Conservation (phyloP, 1,140 invertebrate genomes). For the Diuraphis noxia region DNA sequence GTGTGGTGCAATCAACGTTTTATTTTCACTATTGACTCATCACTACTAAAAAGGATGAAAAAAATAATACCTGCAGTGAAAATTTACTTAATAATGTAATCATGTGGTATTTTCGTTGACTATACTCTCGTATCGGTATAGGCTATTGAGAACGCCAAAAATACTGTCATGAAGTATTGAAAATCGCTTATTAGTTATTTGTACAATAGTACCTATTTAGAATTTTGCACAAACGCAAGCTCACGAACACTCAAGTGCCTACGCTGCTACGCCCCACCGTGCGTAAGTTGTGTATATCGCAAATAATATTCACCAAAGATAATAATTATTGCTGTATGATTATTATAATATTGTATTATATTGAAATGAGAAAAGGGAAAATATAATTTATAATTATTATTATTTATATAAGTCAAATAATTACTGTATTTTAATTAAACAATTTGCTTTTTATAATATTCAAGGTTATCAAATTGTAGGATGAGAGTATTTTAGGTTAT, state of each 20-base stretch:
- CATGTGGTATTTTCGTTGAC: not conserved
- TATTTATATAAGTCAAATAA: no score
- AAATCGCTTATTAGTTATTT: no score
- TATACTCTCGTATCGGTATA: not conserved
- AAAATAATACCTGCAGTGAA: not conserved
- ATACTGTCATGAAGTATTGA: not conserved
- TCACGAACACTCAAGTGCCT: not conserved
- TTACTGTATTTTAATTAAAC: not conserved
- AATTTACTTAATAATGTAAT: not conserved
- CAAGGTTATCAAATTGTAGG: not conserved
- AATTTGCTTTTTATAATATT: no score
- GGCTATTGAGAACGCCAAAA: not conserved
- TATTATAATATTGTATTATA: not conserved
- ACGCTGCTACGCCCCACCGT: no score
- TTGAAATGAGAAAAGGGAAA: not conserved
- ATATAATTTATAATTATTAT: no score
- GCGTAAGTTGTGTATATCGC: not conserved
- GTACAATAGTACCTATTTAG: not conserved
- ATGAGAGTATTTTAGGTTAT: not conserved
- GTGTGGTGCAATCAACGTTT: not conserved
- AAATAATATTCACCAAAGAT: not conserved
- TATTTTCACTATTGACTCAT: not conserved
- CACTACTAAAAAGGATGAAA: not conserved
- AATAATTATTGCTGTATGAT: not conserved
- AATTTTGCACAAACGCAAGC: not conserved